These are phyloP conservation scores for Tragelaphus imberbis DNA, from an alignment of 2,113 vertebrate genomes.

Conservation along the genomic window DNA sequence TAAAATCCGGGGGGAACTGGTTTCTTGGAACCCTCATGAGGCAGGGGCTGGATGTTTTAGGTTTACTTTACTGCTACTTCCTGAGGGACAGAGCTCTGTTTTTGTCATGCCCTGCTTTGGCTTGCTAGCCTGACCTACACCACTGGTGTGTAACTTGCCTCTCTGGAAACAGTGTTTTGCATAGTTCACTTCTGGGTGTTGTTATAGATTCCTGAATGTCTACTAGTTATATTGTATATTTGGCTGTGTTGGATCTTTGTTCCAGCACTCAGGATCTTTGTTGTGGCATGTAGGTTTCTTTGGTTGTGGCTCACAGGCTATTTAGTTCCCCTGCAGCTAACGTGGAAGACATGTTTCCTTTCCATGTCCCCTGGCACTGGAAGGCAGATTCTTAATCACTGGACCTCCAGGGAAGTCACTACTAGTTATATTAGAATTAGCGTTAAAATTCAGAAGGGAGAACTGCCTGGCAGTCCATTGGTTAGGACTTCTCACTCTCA, in stretches of 20 bases:
- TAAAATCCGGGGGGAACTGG: neutral
- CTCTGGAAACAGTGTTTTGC: neutral
- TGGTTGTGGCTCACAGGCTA: neutral
- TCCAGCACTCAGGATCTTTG: neutral
- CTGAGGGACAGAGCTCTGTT: neutral
- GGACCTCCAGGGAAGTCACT: neutral
- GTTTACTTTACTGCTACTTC: neutral
- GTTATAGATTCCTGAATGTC: neutral
- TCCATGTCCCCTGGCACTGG: neutral
- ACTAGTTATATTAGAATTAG: neutral
- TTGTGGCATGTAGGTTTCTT: neutral
- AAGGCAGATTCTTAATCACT: neutral
- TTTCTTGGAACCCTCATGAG: neutral
- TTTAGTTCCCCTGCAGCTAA: neutral
- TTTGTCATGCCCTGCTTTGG: neutral
- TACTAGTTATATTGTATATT: neutral
- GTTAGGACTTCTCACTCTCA: neutral
- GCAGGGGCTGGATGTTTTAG: neutral
- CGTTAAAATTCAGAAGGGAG: conserved; percentile 17
- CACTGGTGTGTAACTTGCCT: neutral
- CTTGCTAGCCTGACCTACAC: neutral
- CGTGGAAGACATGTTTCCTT: neutral
- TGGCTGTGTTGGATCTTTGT: neutral
- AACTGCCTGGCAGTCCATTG: neutral
- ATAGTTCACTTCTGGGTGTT: neutral